Base-by-base conservation (phyloP, 2,797 vertebrate species). In the Todus mexicanus region DNA sequence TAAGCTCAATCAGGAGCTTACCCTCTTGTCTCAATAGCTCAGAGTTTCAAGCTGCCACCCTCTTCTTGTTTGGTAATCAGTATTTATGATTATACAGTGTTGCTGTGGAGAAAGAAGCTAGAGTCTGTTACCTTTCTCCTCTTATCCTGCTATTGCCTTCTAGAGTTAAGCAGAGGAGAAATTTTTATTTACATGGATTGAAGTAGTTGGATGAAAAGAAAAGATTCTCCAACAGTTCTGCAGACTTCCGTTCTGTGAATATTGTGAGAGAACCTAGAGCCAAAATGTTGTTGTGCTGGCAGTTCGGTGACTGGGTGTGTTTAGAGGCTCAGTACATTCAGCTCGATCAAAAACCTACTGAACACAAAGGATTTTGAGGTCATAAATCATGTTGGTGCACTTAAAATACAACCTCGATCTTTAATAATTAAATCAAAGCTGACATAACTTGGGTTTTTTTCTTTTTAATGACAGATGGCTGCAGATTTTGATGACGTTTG, bases 401-500 rank as follows among this genome's bases (percentile, higher is more conserved):
- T 50, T 50, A 15, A 13, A 1, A 29, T 73, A 14, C 7, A 10
- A 25, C 37, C 73, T 25, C 40, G 43, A 11, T 48, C 25, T 57
- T 47, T 42, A 43, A 9, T 11, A n/a, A 53, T 51, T 12, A 68
- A 74, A 42, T n/a, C 56, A 53, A 61, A 84, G 56, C 47, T 78
- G 56, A 73, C 20, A 17, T 3, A n/a, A n/a, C n/a, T 53, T 29
- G 37, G 59, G 3, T 4, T 10, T 7, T 8, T 72, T 69, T 48
- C 3, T 14, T 12, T 10, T 60, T 29, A 48, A 71, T 71, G 94
- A 77, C 98, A 99, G 99, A 88, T 98, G 98, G 96, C 93, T 97
- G 84, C 97, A 96, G 96, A 97, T 96, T 78, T 94, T 99, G 95
- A 93, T 98, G 94, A 94, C 9, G 3, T 98, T 97, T 86, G 61